phyloP scores from a whole-genome alignment of 2,113 vertebrate species.

The Heptranchias perlo region DNA sequence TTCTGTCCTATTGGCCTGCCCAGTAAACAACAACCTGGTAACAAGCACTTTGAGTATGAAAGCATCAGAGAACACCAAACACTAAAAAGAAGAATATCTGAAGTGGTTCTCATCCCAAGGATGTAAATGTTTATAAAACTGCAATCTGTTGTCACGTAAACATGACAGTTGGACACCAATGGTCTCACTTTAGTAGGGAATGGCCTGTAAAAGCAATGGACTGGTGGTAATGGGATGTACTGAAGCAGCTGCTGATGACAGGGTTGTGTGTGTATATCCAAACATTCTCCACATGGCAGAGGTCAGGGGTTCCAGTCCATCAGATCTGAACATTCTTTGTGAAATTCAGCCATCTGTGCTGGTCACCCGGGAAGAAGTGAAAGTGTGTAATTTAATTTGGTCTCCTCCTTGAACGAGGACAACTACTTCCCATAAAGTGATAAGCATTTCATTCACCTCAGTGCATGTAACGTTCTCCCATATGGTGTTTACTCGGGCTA shows the following conservation, averaged over 20 bases:
- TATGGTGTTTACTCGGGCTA: background rate
- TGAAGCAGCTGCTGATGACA: constrained; percentile 31
- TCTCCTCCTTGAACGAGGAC: background rate
- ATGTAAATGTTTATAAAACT: background rate
- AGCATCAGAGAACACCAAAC: background rate
- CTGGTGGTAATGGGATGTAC: background rate
- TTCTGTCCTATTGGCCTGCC: background rate
- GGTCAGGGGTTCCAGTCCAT: constrained; percentile 12
- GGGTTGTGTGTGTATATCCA: background rate
- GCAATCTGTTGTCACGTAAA: background rate
- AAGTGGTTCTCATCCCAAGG: background rate
- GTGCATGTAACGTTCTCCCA: background rate
- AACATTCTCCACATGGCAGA: constrained; percentile 7
- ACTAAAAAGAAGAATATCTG: background rate
- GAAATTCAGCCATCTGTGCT: constrained; percentile 20
- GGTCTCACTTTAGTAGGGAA: background rate
- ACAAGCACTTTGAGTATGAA: background rate
- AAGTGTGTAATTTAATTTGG: constrained; percentile 8
- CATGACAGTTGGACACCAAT: background rate
- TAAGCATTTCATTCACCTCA: background rate
- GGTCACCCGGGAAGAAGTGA: background rate
- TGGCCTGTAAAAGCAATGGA: background rate
- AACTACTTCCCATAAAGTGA: background rate
- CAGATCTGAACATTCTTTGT: constrained; percentile 6
- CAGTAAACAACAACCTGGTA: background rate